phyloP scores from a whole-genome alignment of 1,140 invertebrate genomes.

The Psix sp. region DNA sequence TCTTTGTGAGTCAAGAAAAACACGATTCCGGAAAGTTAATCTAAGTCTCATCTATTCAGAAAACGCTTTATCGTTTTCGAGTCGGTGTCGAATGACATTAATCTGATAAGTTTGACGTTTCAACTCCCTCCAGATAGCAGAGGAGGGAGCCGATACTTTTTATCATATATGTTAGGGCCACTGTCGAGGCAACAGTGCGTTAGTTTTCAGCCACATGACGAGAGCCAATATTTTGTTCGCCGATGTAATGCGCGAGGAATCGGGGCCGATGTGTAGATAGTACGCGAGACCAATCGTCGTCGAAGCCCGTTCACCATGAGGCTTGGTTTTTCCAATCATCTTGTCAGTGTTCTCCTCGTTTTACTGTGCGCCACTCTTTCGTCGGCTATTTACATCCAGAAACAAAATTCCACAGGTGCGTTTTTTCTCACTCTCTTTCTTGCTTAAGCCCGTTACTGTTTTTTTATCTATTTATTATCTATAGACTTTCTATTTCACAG shows the following conservation, averaged over 20 bases:
- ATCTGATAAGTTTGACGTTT: conserved; percentile 49
- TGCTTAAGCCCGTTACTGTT: too few relatives aligned
- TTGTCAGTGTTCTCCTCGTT: conserved; percentile 11
- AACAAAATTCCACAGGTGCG: conserved; percentile 16
- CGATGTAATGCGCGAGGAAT: conserved; percentile 20
- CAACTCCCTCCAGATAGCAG: conserved; percentile 35
- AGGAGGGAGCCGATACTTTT: conserved; percentile 64
- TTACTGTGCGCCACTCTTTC: conserved; percentile 14
- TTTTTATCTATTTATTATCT: too few relatives aligned
- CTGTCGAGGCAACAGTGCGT: conserved; percentile 60
- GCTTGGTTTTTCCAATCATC: conserved; percentile 19
- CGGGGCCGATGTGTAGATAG: conserved; percentile 29
- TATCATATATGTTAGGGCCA: conserved; percentile 65
- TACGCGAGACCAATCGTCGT: conserved; percentile 12
- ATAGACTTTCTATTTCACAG: too few relatives aligned
- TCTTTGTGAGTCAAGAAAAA: neutral
- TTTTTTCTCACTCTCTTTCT: too few relatives aligned
- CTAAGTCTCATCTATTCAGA: conserved; percentile 23
- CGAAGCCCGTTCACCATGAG: conserved; percentile 35
- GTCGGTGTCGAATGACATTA: conserved; percentile 38
- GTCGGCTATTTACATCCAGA: conserved; percentile 10
- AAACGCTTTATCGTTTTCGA: conserved; percentile 54
- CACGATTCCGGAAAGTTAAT: conserved; percentile 17
- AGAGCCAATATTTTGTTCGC: neutral
- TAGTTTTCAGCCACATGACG: conserved; percentile 32